Base-by-base conservation (phyloP, 1,140 invertebrate genomes). In the Oedothorax gibbosus region DNA sequence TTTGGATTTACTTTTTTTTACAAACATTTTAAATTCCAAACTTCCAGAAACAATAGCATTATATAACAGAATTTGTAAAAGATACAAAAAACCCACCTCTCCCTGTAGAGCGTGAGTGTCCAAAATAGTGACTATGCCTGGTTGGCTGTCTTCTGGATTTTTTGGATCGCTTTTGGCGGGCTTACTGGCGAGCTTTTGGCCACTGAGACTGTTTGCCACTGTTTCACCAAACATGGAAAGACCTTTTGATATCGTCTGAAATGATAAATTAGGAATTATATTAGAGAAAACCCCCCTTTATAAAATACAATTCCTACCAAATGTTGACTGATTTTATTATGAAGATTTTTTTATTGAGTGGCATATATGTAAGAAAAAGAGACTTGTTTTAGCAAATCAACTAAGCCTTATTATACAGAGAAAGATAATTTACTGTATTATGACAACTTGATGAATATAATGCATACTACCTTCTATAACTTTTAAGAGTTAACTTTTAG, bases 181-280 rank as follows among this genome's bases (percentile, higher is more conserved):
- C 15, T 88, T 81, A 20, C 87, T 90, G 15, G 35, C 51, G 56
- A 35, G 73, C 85, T 90, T 91, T 86, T 89, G 90, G 15, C 95
- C 96, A 0, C 96, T 95, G 20, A 98, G 91, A 88, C 96, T 97
- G 85, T 94, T 96, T 0, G 96, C 96, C 15, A 99, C 95, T 51
- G 95, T 96, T 90, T 98, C 98, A n/a, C 97, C 95, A 82, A 99
- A 92, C 72, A 97, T 96, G 5, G 90, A 91, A 86, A 92, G 88
- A 60, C 91, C 92, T 88, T 92, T 92, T 15, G 81, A 56, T 54
- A 83, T 83, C 51, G 81, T 83, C 81, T 83, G 49, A 50, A 73
- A 79, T 56, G 5, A 49, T 69, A 71, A 5, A 60, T 14, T 60
- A 60, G 3, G 5, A 60, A 66, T 18, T 21, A 66, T 21, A n/a